Evolutionary conservation across 2,113 vertebrate genomes (phyloP).

Genomic region (Chaenogobius annularis): DNA sequence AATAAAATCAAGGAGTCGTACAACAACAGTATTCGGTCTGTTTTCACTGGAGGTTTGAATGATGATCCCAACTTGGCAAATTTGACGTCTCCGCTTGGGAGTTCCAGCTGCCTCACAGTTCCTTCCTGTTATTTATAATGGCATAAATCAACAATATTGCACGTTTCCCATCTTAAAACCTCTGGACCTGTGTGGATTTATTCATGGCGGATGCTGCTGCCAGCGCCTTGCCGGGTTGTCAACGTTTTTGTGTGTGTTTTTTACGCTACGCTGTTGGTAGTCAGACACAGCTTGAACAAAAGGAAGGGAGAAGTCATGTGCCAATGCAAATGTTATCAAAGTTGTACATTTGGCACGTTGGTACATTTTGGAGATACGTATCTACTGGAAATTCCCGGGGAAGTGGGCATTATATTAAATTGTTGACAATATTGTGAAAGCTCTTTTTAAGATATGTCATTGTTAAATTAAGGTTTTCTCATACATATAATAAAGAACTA

Average conservation of each 20-base stretch:
- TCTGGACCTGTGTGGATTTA: slow-evolving; percentile 49
- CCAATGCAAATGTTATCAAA: slow-evolving; percentile 27
- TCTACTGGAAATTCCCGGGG: slow-evolving; percentile 2
- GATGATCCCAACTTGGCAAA: slow-evolving; percentile 20
- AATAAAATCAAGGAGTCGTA: not conserved
- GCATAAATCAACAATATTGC: slow-evolving; percentile 51
- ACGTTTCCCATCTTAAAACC: slow-evolving; percentile 43
- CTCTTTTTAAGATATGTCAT: too few relatives aligned
- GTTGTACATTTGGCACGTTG: slow-evolving; percentile 32
- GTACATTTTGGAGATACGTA: slow-evolving; percentile 16
- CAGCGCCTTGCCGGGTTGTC: slow-evolving; percentile 30
- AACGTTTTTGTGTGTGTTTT: slow-evolving; percentile 20
- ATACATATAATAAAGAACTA: too few relatives aligned
- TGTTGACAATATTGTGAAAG: too few relatives aligned
- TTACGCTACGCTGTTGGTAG: slow-evolving; percentile 13
- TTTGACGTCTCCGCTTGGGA: slow-evolving; percentile 20
- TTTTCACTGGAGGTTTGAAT: slow-evolving; percentile 22
- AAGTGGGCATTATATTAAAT: too few relatives aligned
- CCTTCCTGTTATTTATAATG: slow-evolving; percentile 64
- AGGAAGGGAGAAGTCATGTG: not conserved
- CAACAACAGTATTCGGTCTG: slow-evolving; percentile 9
- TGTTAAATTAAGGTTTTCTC: too few relatives aligned
- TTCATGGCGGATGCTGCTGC: slow-evolving; percentile 47
- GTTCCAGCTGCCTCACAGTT: slow-evolving; percentile 37
- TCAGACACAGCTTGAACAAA: slow-evolving; percentile 25